These are phyloP conservation scores for Mimas tiliae DNA, from an alignment of 2,888 invertebrate species.

Conservation along the genomic window DNA sequence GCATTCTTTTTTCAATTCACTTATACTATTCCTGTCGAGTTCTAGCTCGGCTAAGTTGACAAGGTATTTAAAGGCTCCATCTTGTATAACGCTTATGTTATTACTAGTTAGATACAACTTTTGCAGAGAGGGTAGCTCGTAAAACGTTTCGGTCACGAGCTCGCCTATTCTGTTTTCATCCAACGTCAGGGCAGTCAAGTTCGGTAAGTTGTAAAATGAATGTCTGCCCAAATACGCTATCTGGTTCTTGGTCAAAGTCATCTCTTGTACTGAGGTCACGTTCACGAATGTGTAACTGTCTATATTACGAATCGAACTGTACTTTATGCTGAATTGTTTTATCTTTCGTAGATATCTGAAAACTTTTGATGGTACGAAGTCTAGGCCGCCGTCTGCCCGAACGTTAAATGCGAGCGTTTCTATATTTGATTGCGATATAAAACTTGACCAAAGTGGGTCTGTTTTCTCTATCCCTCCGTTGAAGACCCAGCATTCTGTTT, in stretches of 20 bases:
- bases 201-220: constrained; percentile 90
- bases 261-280: constrained; percentile 87
- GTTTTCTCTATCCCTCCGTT: constrained; percentile 87
- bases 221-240: constrained; percentile 87
- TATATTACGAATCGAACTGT: constrained; percentile 89
- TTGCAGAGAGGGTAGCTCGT: constrained; percentile 88
- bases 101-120: constrained; percentile 94
- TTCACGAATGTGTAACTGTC: constrained; percentile 91
- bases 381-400: constrained; percentile 87
- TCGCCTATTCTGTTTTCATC: constrained; percentile 91
- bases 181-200: constrained; percentile 88
- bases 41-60: constrained; percentile 91
- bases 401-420: constrained; percentile 89
- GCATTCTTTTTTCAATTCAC: constrained; percentile 89
- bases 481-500: constrained; percentile 92
- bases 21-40: constrained; percentile 90
- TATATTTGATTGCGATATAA: constrained; percentile 89
- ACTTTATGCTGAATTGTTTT: constrained; percentile 88
- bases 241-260: constrained; percentile 88
- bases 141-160: constrained; percentile 90
- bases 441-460: constrained; percentile 89
- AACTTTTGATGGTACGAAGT: constrained; percentile 89
- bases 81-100: constrained; percentile 92
- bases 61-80: constrained; percentile 91
- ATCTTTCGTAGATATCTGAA: constrained; percentile 87